Evolutionary conservation across 2,797 vertebrate species (phyloP).

Genomic region (Neoniphon sammara): DNA sequence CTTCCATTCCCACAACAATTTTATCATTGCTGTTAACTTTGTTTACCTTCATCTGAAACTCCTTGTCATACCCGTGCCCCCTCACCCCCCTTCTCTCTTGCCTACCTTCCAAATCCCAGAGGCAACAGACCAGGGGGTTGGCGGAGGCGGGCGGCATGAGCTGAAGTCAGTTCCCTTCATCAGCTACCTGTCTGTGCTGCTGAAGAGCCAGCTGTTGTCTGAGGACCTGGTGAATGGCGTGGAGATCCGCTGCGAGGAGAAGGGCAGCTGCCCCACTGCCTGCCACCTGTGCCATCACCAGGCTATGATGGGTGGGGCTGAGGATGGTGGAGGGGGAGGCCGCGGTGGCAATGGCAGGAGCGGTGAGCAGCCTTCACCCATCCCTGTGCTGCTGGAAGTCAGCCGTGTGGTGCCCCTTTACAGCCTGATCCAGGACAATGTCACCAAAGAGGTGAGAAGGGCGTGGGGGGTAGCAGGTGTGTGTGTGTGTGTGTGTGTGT

Average conservation of each 20-base stretch:
- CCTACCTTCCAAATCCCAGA: slow-evolving; percentile 77
- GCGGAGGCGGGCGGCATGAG: slow-evolving; percentile 86
- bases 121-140: slow-evolving; percentile 88
- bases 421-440: slow-evolving; percentile 93
- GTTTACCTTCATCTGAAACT: slow-evolving; percentile 1
- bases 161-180: slow-evolving; percentile 96
- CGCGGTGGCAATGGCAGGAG: slow-evolving; percentile 66
- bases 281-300: slow-evolving; percentile 94
- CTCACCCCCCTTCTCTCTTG: background rate
- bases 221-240: slow-evolving; percentile 93
- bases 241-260: slow-evolving; percentile 96
- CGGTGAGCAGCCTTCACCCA: slow-evolving; percentile 91
- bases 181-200: slow-evolving; percentile 93
- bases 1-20: background rate
- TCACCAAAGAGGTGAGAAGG: slow-evolving; percentile 92
- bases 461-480: background rate
- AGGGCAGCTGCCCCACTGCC: slow-evolving; percentile 92
- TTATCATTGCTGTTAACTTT: slow-evolving; percentile 9
- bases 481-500: background rate
- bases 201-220: slow-evolving; percentile 94
- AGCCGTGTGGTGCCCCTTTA: slow-evolving; percentile 92
- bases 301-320: slow-evolving; percentile 40
- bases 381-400: slow-evolving; percentile 93
- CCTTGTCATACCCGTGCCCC: background rate
- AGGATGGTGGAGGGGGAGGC: slow-evolving; percentile 52